Conservation (phyloP, 2,113 vertebrate genomes). For the Eleginops maclovinus region DNA sequence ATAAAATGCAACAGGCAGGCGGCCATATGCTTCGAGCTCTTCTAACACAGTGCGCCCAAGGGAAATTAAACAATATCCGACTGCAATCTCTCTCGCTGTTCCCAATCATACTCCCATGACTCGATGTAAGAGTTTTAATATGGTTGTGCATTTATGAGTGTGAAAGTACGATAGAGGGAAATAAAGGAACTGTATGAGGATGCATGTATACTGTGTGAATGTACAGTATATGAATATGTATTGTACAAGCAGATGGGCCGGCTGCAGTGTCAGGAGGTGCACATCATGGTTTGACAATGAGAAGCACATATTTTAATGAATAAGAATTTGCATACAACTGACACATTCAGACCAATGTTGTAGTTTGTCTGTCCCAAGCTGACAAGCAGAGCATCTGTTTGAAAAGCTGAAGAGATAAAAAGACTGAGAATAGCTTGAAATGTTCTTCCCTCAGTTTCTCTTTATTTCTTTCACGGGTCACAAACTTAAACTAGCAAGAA, state of each 20-base stretch:
- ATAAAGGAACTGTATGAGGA: constrained; percentile 26
- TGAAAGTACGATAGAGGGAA: constrained; percentile 32
- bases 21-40: constrained; percentile 64
- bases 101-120: constrained; percentile 74
- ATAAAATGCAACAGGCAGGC: constrained; percentile 50
- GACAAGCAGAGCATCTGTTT: constrained; percentile 61
- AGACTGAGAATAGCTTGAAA: constrained; percentile 9
- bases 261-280: constrained; percentile 51
- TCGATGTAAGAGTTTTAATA: constrained; percentile 70
- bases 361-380: constrained; percentile 39
- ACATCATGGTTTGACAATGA: constrained; percentile 55
- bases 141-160: constrained; percentile 63
- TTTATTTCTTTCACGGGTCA: constrained; percentile 35
- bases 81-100: constrained; percentile 71
- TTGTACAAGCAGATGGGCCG: constrained; percentile 69
- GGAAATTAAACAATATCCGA: constrained; percentile 79
- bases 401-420: constrained; percentile 41
- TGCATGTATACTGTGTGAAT: constrained; percentile 16
- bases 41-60: constrained; percentile 62
- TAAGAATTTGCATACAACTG: constrained; percentile 59
- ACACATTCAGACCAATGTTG: constrained; percentile 46
- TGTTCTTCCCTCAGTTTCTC: constrained; percentile 7
- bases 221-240: constrained; percentile 55
- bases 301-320: constrained; percentile 69
- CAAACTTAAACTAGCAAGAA: constrained; percentile 44